Percentiles rank a stretch among this genome's conserved stretches.
phyloP scores from a whole-genome alignment of 2,888 invertebrate species.

The Heliconius hortense region DNA sequence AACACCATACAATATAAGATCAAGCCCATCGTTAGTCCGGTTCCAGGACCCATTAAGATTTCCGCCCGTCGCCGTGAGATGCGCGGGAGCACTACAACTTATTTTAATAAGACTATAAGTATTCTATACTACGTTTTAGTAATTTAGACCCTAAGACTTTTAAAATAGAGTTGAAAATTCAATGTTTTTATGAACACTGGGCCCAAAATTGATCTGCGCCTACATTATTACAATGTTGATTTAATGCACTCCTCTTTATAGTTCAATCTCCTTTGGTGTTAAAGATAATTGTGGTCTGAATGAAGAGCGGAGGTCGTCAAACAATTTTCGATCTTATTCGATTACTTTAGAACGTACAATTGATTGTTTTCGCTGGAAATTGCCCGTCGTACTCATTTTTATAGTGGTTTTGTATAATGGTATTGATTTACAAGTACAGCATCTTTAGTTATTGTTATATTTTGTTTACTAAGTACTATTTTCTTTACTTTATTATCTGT shows the following conservation, averaged over 20 bases:
- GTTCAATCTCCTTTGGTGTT: conserved; percentile 52
- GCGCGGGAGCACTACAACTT: conserved; percentile 65
- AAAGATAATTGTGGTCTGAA: conserved; percentile 47
- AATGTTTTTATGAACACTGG: not conserved
- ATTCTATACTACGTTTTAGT: conserved; percentile 12
- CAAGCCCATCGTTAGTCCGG: conserved; percentile 78
- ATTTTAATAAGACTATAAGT: conserved; percentile 49
- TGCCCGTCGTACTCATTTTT: conserved; percentile 70
- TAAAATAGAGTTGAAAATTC: conserved; percentile 9
- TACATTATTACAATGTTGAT: conserved; percentile 45
- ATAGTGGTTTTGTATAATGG: conserved; percentile 79
- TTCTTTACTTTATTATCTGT: conserved; percentile 40
- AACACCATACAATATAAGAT: conserved; percentile 62
- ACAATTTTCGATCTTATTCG: conserved; percentile 42
- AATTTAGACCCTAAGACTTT: conserved; percentile 44
- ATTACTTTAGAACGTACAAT: conserved; percentile 38
- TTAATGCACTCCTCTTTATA: conserved; percentile 47
- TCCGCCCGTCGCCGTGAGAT: conserved; percentile 73
- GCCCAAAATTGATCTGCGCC: conserved; percentile 31
- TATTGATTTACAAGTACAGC: conserved; percentile 76
- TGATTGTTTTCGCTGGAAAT: conserved; percentile 58
- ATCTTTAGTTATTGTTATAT: conserved; percentile 64
- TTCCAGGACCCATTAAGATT: conserved; percentile 81
- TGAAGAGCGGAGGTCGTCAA: conserved; percentile 15
- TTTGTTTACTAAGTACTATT: conserved; percentile 45